Evolutionary conservation across 2,888 invertebrate species (phyloP).

Genomic region (Frankliniella intonsa): DNA sequence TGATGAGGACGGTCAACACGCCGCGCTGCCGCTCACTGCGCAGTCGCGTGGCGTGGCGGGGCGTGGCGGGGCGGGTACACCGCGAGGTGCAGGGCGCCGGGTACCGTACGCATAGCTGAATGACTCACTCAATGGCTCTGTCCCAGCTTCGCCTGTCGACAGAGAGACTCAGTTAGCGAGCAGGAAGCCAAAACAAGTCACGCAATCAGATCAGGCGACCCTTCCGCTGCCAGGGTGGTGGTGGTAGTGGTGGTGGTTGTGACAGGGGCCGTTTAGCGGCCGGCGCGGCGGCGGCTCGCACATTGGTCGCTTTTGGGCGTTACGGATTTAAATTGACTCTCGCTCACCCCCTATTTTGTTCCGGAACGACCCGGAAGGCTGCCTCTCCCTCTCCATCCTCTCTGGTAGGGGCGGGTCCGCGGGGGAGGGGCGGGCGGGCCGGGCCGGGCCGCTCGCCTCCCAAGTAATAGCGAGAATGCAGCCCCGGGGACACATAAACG

Average conservation of each 20-base stretch:
- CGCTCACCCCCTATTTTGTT: no score
- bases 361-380: not conserved
- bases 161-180: constrained; percentile 3
- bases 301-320: not conserved
- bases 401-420: not conserved
- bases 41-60: not conserved
- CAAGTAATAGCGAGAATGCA: constrained; percentile 2
- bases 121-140: constrained; percentile 16
- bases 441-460: not conserved
- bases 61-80: not conserved
- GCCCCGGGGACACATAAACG: constrained; percentile 9
- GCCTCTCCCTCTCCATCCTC: not conserved
- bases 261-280: not conserved
- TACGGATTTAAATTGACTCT: constrained; percentile 8
- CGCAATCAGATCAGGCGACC: no score
- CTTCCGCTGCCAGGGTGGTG: no score
- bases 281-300: not conserved
- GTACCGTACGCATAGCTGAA: not conserved
- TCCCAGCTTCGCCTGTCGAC: constrained; percentile 20
- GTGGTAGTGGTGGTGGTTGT: not conserved
- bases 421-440: not conserved
- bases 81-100: not conserved
- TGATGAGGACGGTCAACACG: constrained; percentile 8
- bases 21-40: not conserved
- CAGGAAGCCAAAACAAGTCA: not conserved